These are phyloP conservation scores for Hozukius guyotensis DNA, from an alignment of 2,797 vertebrate genomes.

Conservation along the genomic window DNA sequence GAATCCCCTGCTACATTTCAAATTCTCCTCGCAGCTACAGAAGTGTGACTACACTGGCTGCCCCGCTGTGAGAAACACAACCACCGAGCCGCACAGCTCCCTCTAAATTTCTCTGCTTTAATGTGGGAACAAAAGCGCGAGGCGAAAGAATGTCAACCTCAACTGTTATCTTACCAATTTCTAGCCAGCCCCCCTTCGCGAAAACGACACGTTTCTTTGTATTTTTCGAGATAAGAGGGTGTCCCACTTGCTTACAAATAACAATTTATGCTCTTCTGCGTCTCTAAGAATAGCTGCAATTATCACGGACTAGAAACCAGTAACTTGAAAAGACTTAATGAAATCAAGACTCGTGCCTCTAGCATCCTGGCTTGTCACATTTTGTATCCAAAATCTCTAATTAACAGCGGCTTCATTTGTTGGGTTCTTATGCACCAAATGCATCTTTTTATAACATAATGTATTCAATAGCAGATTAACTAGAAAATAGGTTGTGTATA, in stretches of 20 bases:
- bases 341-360: neutral
- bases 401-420: neutral
- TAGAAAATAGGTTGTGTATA: conserved; percentile 4
- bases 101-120: conserved; percentile 31
- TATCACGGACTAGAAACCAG: conserved; percentile 10
- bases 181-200: neutral
- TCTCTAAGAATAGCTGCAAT: conserved; percentile 31
- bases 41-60: conserved; percentile 36
- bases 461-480: conserved; percentile 24
- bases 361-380: neutral
- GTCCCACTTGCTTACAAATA: conserved; percentile 31
- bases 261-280: neutral
- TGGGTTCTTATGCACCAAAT: neutral
- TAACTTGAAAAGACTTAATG: conserved; percentile 8
- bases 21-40: conserved; percentile 46
- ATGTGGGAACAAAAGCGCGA: conserved; percentile 35
- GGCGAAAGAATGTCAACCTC: conserved; percentile 27
- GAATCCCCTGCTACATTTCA: conserved; percentile 35
- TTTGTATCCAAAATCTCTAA: conserved; percentile 4
- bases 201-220: conserved; percentile 19
- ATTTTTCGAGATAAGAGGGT: conserved; percentile 8
- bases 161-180: conserved; percentile 40
- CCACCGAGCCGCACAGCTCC: conserved; percentile 10
- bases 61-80: conserved; percentile 33
- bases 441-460: conserved; percentile 1